A percentile compares a stretch with the other conserved stretches of the same genome.
These are phyloP conservation scores for Muscicapa comitata DNA, from an alignment of 2,797 vertebrate species.

Conservation along the genomic window DNA sequence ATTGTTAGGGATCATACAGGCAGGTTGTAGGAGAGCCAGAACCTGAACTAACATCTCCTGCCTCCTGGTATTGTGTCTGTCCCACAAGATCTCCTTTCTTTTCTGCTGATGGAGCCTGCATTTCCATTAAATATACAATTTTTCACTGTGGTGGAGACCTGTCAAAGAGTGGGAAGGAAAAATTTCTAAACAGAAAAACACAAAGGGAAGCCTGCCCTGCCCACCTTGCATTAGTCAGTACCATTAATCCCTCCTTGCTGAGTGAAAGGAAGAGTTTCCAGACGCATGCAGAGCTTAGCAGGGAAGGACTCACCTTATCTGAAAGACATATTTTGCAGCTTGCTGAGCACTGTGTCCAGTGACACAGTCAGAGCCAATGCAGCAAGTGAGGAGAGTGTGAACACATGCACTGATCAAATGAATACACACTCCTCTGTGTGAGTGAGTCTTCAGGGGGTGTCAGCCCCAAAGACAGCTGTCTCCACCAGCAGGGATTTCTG, in stretches of 20 bases:
- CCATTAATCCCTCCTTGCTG: neutral
- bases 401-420: neutral
- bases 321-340: neutral
- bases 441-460: neutral
- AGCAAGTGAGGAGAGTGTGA: neutral
- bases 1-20: neutral
- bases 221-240: neutral
- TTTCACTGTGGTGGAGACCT: neutral
- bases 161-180: neutral
- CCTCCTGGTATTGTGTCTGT: neutral
- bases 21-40: neutral
- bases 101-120: neutral
- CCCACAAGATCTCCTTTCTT: neutral
- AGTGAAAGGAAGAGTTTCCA: neutral
- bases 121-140: conserved; percentile 13
- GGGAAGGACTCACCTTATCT: neutral
- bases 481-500: neutral
- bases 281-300: neutral
- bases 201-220: neutral
- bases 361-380: neutral
- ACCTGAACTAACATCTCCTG: neutral
- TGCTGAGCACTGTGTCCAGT: neutral
- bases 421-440: neutral
- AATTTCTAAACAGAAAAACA: neutral
- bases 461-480: neutral